A percentile compares a stretch with the other conserved stretches of the same genome.
These are phyloP conservation scores for Cyprinella venusta DNA, from an alignment of 2,797 vertebrate genomes.

Conservation along the genomic window DNA sequence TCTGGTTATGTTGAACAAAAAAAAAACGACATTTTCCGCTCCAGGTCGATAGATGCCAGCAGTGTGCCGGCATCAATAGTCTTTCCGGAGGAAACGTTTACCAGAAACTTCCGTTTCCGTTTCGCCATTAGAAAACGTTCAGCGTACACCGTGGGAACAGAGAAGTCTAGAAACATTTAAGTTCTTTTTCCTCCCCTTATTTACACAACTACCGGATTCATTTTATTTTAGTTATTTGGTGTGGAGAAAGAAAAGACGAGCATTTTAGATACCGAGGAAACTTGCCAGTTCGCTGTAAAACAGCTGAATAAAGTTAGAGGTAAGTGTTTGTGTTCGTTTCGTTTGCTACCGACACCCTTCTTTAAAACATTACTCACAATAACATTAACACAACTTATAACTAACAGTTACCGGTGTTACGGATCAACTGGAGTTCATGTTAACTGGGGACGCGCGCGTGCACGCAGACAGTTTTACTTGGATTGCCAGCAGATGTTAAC, in stretches of 20 bases:
- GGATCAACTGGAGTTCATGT: no score
- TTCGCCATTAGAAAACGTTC: slow-evolving; percentile 15
- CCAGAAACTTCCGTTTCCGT: slow-evolving; percentile 9
- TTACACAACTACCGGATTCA: neutral
- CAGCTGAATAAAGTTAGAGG: slow-evolving; percentile 20
- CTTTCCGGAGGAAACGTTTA: slow-evolving; percentile 3
- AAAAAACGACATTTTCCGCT: neutral
- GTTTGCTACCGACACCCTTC: neutral
- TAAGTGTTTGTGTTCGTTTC: slow-evolving; percentile 18
- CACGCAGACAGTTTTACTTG: no score
- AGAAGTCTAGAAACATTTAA: slow-evolving; percentile 12
- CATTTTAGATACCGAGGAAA: neutral
- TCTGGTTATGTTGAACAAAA: neutral
- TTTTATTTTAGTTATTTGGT: neutral
- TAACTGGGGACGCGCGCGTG: no score
- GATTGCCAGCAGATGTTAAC: no score
- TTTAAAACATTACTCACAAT: neutral
- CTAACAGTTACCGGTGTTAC: no score
- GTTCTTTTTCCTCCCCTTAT: neutral
- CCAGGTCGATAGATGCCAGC: neutral
- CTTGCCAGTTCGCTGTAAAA: neutral
- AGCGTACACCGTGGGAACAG: neutral
- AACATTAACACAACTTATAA: neutral
- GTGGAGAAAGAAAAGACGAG: neutral
- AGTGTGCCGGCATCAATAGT: neutral